Evolutionary conservation across 1,140 invertebrate species (phyloP), one percentile per base, ranked within the genome.

Genomic region (Tribolium castaneum): DNA sequence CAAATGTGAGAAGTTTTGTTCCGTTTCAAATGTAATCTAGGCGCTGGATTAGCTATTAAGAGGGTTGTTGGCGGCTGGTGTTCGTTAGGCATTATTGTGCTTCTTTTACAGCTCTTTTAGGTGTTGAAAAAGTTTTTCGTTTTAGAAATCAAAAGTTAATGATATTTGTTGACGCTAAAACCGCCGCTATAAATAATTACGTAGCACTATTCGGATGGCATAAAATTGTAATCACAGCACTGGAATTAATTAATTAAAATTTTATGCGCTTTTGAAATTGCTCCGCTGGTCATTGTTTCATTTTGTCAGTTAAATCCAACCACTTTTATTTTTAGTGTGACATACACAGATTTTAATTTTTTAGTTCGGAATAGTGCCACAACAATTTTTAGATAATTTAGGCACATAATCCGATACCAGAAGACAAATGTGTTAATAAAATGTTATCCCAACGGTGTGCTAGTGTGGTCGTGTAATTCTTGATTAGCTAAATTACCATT

Each of bases 31-130:
- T 62, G 56, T 30, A 25, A 62, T 62, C 22, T 62, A 62, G 59
- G 59, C 59, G 1, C n/a, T 66, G 59, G 30, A 66, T 35, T 66
- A 39, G 59, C 59, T 35, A 66, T 66, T 66, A 66, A 12, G 59
- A 66, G 59, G 25, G 59, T 66, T 66, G 54, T 25, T 22, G 25
- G 59, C 34, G 25, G 59, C 12, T 35, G 25, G 7, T 14, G 19
- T 62, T 62, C 56, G 56, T 62, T 62, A 62, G 19, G 12, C 59
- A 66, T 66, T 22, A 66, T 35, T 66, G 59, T 35, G 9, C 59
- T 14, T 12, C 10, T 66, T 66, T 34, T 66, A 25, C 16, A 30
- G 6, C 6, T 30, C 5, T 30, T 5, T 30, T 30, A 30, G 25
- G 5, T 5, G 25, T 6, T 30, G 4, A 30, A 30, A 30, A 45